These are phyloP conservation scores for Sinocyclocheilus rhinocerous DNA, from an alignment of 2,113 vertebrate species.

Conservation along the genomic window DNA sequence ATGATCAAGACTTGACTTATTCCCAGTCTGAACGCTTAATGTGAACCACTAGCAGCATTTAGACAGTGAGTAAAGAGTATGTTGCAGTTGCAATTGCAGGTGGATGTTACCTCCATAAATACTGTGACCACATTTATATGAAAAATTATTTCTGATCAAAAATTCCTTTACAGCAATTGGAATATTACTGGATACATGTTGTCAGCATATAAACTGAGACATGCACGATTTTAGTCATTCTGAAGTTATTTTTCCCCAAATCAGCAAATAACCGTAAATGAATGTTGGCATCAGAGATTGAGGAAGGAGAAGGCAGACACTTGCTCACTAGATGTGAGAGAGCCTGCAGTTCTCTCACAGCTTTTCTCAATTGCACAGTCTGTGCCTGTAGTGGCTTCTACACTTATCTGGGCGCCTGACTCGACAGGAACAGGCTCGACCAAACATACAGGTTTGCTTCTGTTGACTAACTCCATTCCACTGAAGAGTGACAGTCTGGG, in stretches of 20 bases:
- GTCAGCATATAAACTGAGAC: no score
- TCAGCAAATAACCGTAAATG: background rate
- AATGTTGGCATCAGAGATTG: conserved; percentile 75
- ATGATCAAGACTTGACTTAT: background rate
- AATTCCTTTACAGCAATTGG: background rate
- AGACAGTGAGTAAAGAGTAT: background rate
- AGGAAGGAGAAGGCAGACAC: conserved; percentile 87
- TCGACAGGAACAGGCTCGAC: conserved; percentile 37
- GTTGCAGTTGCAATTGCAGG: background rate
- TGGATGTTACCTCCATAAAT: background rate
- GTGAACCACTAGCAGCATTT: conserved; percentile 30
- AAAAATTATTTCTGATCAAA: background rate
- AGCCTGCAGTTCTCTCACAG: background rate
- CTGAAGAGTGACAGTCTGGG: conserved; percentile 79
- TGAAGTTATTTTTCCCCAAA: background rate
- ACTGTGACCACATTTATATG: background rate
- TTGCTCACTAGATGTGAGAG: conserved; percentile 36
- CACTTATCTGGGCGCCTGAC: background rate
- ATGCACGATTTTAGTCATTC: background rate
- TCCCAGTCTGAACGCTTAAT: background rate
- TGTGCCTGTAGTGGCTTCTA: background rate
- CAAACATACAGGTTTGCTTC: conserved; percentile 11
- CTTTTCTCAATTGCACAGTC: background rate
- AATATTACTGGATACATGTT: background rate
- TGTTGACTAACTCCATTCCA: conserved; percentile 87